Evolutionary conservation across 2,888 invertebrate genomes (phyloP).

Genomic region (Tipula confusa): DNA sequence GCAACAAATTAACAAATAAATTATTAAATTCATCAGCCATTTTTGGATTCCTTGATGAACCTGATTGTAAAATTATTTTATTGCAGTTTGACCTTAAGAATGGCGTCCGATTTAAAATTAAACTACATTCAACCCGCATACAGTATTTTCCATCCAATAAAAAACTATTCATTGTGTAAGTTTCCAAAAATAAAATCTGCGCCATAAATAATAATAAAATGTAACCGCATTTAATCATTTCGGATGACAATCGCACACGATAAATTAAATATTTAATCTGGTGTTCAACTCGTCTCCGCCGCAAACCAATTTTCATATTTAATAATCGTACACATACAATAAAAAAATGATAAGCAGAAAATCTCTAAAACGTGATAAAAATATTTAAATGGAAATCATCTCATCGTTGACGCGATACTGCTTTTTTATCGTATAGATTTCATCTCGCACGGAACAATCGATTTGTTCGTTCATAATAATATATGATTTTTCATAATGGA

Average conservation of each 20-base stretch:
- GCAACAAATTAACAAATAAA: too few species aligned
- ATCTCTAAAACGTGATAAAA: not conserved
- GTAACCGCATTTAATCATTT: not conserved
- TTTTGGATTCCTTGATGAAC: too few species aligned
- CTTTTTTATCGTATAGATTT: not conserved
- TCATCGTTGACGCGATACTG: not conserved
- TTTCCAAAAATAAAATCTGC: too few species aligned
- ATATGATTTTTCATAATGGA: not conserved
- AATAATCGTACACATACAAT: not conserved
- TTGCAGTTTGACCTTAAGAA: too few species aligned
- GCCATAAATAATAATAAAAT: not conserved
- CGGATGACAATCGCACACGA: not conserved
- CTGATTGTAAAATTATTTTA: too few species aligned
- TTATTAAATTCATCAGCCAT: too few species aligned
- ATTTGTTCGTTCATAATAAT: too few species aligned
- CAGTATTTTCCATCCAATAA: too few species aligned
- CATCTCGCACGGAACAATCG: not conserved
- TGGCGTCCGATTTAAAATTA: too few species aligned
- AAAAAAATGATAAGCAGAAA: not conserved
- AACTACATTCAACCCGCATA: too few species aligned
- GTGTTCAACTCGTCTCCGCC: not conserved
- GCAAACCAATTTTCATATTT: not conserved
- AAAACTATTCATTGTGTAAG: too few species aligned
- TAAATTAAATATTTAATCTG: not conserved
- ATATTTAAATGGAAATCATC: slow-evolving; percentile 5